Base-by-base conservation (phyloP, 2,888 invertebrate genomes). In the Polydesmus complanatus region DNA sequence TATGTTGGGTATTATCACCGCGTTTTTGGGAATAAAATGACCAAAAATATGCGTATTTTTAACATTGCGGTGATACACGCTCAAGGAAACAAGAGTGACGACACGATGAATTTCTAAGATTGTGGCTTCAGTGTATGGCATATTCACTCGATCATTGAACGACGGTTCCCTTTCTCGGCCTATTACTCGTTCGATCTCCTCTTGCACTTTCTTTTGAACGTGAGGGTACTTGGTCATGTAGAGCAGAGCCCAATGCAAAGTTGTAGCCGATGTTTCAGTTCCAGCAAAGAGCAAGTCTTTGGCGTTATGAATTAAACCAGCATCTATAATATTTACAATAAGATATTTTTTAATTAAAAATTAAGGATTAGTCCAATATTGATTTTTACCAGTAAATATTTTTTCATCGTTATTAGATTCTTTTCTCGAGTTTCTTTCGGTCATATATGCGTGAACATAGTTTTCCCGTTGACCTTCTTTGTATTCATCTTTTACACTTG, bases 101-200 rank as follows among this genome's bases (percentile, higher is more conserved):
- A 11, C 23, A 3, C 57, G 57, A n/a, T 57, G 57, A 49, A 57
- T 23, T 49, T 57, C 57, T 49, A 57, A 22, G 11, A 49, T 8
- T 18, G 49, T 23, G 2, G 50, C 57, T 49, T 57, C 50, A 8
- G 57, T 49, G 50, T 57, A 57, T 25, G 57, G 57, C 50, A 57
- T 3, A 14, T 47, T 37, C 2, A 27, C 14, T 14, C 26, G 21
- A 21, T 55, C 55, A 18, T 5, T n/a, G 26, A 26, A 55, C 1
- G 55, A 23, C 18, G 55, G 55, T 2, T 23, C 2, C 27, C 55
- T 55, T 25, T 55, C 55, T 14, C 3, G 55, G 21, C 55, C 55
- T 14, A 55, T 27, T n/a, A 55, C 26, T 26, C 19, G 8, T 2
- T 55, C 55, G 2, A 55, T n/a, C 27, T 55, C 55, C 11, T 2